phyloP scores from a whole-genome alignment of 2,888 invertebrate species.

The Phytoseiulus persimilis region DNA sequence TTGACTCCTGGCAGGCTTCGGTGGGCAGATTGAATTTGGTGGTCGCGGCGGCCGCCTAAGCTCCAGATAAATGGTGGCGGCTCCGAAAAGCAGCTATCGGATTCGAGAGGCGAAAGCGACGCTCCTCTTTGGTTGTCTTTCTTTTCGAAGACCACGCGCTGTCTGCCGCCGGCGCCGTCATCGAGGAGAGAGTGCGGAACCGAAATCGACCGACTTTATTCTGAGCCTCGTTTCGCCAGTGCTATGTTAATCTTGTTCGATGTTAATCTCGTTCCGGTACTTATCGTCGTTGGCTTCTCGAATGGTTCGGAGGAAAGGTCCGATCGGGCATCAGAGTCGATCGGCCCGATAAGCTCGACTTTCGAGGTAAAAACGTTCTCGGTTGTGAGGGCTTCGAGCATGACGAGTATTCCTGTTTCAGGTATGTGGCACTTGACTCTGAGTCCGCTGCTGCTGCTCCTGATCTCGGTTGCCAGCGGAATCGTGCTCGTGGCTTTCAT shows the following conservation, averaged over 20 bases:
- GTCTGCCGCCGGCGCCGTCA: not conserved
- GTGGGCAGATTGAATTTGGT: not conserved
- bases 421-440: conserved; percentile 45
- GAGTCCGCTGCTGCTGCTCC: conserved; percentile 45
- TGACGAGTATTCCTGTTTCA: not conserved
- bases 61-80: not conserved
- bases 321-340: not conserved
- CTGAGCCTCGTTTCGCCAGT: not conserved
- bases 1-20: not conserved
- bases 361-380: not conserved
- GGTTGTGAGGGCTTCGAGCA: not conserved
- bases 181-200: not conserved
- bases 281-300: not conserved
- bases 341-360: not conserved
- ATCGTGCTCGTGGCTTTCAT: conserved; percentile 45
- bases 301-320: not conserved
- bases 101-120: not conserved
- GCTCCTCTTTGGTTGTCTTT: not conserved
- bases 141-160: not conserved
- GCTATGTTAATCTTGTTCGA: not conserved
- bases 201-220: not conserved
- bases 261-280: not conserved
- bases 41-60: not conserved
- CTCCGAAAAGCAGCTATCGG: not conserved
- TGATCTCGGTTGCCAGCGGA: conserved; percentile 44